Conservation (phyloP, 2,113 vertebrate species). For the Calyptommatus sinebrachiatus region DNA sequence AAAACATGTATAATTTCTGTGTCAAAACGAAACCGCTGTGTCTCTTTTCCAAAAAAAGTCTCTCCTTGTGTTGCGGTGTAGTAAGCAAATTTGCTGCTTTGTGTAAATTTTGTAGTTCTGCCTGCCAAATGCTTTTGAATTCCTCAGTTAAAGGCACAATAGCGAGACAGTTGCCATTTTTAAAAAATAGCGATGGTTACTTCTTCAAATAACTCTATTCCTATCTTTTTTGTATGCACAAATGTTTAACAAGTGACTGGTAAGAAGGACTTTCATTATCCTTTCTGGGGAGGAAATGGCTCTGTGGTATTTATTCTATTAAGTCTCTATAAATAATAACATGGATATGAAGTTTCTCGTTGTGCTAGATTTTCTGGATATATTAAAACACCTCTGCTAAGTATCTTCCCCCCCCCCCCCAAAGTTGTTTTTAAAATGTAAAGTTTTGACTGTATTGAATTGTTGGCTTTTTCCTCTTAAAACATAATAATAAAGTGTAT, state of each 20-base stretch:
- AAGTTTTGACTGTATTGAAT: conserved; percentile 67
- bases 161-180: conserved; percentile 23
- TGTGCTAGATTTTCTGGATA: conserved; percentile 64
- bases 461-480: conserved; percentile 65
- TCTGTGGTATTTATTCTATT: conserved; percentile 63
- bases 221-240: conserved; percentile 52
- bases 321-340: conserved; percentile 61
- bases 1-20: conserved; percentile 28
- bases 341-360: conserved; percentile 60
- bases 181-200: conserved; percentile 45
- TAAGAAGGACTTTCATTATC: conserved; percentile 62
- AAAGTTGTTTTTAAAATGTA: conserved; percentile 69
- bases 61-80: conserved; percentile 45
- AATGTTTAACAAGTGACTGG: conserved; percentile 55
- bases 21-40: conserved; percentile 11
- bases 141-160: conserved; percentile 31
- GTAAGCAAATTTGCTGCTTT: conserved; percentile 42
- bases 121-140: conserved; percentile 49
- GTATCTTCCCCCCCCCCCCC: conserved; percentile 57
- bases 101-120: conserved; percentile 49
- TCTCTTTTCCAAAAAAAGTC: conserved; percentile 41
- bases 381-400: conserved; percentile 58
- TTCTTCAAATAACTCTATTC: conserved; percentile 51
- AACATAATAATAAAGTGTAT: conserved; percentile 63
- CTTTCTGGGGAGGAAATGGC: conserved; percentile 51